phyloP scores from a whole-genome alignment of 1,140 invertebrate genomes.

The Odontomachus brunneus region DNA sequence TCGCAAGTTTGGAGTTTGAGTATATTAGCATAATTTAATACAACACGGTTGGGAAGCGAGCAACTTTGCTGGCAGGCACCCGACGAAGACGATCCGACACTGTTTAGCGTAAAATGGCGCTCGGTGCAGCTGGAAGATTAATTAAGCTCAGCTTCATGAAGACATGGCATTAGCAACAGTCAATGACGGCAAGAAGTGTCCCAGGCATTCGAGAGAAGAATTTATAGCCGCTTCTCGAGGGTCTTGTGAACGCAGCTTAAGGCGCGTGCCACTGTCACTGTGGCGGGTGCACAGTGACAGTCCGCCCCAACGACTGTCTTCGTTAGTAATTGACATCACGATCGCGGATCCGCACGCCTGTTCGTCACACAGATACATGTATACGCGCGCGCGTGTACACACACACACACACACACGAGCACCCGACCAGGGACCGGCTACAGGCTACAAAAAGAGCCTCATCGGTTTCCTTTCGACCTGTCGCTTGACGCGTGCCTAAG shows the following conservation, averaged over 20 bases:
- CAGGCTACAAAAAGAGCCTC: slow-evolving; percentile 57
- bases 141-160: slow-evolving; percentile 53
- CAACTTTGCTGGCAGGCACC: background rate
- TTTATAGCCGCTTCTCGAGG: slow-evolving; percentile 58
- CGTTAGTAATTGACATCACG: slow-evolving; percentile 75
- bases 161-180: slow-evolving; percentile 48
- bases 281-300: slow-evolving; percentile 50
- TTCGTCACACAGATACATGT: background rate
- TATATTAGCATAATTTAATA: background rate
- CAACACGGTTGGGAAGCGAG: background rate
- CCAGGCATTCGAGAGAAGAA: slow-evolving; percentile 45
- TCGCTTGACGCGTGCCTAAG: slow-evolving; percentile 32
- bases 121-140: slow-evolving; percentile 35
- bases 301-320: slow-evolving; percentile 65
- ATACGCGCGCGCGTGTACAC: background rate
- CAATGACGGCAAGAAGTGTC: slow-evolving; percentile 58
- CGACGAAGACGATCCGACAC: slow-evolving; percentile 1
- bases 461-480: slow-evolving; percentile 31
- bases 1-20: no score
- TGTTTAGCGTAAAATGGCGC: background rate
- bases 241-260: slow-evolving; percentile 60
- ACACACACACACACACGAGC: slow-evolving; percentile 7
- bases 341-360: slow-evolving; percentile 39
- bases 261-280: slow-evolving; percentile 71
- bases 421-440: background rate